A percentile compares a stretch with the other conserved stretches of the same genome.
Conservation (phyloP, 2,113 vertebrate genomes). For the Prolemur simus region DNA sequence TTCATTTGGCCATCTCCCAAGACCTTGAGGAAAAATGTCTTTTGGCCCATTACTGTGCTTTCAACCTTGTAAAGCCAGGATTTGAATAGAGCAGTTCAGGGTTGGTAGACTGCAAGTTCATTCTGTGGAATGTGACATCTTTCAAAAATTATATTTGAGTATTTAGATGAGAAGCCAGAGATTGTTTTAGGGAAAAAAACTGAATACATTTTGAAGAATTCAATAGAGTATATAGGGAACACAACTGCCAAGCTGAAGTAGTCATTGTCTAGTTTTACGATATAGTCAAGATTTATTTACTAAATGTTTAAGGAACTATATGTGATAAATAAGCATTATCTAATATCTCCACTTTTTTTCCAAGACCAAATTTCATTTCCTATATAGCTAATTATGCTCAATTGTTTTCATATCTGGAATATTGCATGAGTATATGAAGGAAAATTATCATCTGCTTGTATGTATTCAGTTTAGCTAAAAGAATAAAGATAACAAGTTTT, state of each 20-base stretch:
- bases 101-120: not conserved
- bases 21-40: not conserved
- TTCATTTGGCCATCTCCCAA: not conserved
- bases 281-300: not conserved
- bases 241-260: not conserved
- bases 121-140: not conserved
- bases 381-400: not conserved
- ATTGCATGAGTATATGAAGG: not conserved
- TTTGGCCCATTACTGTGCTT: not conserved
- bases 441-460: not conserved
- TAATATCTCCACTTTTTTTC: not conserved
- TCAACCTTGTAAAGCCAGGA: not conserved
- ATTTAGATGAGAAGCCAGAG: not conserved
- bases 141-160: not conserved
- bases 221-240: not conserved
- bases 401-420: not conserved
- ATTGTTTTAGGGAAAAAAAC: not conserved
- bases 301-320: not conserved
- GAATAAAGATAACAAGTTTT: not conserved
- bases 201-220: not conserved
- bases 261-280: not conserved
- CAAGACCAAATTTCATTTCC: not conserved
- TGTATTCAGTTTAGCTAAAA: not conserved
- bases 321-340: not conserved
- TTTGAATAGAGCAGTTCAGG: not conserved